A percentile compares a stretch with the other conserved stretches of the same genome.
Evolutionary conservation across 2,888 invertebrate genomes (phyloP).

Genomic region (Brachyptera putata): DNA sequence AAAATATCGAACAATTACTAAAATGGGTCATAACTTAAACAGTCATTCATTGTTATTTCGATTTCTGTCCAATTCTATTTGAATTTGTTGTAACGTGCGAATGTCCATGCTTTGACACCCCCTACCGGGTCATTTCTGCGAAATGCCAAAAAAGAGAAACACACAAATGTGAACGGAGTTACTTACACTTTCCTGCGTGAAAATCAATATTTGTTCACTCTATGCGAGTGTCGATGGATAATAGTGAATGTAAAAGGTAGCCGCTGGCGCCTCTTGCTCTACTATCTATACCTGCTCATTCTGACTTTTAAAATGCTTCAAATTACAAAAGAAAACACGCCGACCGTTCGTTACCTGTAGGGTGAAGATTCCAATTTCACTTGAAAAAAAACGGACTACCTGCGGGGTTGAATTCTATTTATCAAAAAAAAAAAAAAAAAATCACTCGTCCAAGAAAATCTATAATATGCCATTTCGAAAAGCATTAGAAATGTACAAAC

Average conservation of each 20-base stretch:
- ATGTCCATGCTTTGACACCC: background rate
- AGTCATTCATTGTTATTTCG: no score
- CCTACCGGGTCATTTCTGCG: background rate
- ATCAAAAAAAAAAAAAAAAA: background rate
- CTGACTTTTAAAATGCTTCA: background rate
- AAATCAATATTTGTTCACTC: conserved; percentile 16
- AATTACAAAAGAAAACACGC: background rate
- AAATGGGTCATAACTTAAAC: no score
- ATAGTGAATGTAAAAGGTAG: background rate
- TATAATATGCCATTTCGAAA: background rate
- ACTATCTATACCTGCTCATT: conserved; percentile 5
- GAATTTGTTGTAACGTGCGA: no score
- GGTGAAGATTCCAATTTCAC: conserved; percentile 7
- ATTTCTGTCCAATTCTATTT: no score
- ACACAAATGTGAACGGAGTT: no score
- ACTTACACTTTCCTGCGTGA: conserved; percentile 9
- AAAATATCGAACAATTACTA: no score
- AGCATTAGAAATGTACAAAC: conserved; percentile 11
- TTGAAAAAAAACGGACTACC: background rate
- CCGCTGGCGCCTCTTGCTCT: background rate
- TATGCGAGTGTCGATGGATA: no score
- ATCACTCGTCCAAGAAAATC: background rate
- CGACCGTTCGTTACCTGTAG: background rate
- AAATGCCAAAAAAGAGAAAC: background rate
- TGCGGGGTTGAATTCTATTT: conserved; percentile 1